A percentile compares a stretch with the other conserved stretches of the same genome.
Conservation (phyloP, 1,140 invertebrate species). For the Steinernema khuongi region DNA sequence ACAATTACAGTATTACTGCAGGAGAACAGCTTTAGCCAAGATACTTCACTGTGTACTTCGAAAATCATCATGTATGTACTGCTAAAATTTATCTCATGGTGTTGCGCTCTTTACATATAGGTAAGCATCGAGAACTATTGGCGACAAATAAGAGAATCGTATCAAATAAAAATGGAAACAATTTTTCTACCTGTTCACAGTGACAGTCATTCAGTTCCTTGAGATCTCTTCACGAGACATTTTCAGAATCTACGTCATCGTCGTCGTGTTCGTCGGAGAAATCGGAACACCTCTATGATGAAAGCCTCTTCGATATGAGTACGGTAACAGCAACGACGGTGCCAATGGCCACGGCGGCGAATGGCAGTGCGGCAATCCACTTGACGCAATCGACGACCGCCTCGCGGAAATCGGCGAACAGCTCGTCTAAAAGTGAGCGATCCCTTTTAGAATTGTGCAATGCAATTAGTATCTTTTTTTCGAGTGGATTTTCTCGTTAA, state of each 20-base stretch:
- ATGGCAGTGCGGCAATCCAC: neutral
- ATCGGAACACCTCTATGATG: slow-evolving; percentile 5
- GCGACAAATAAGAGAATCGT: too few relatives aligned
- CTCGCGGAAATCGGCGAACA: neutral
- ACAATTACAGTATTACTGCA: too few relatives aligned
- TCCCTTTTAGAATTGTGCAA: neutral
- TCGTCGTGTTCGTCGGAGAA: slow-evolving; percentile 2
- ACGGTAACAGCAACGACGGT: neutral
- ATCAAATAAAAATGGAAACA: too few relatives aligned
- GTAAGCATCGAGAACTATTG: too few relatives aligned
- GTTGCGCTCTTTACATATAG: too few relatives aligned
- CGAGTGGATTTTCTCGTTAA: neutral
- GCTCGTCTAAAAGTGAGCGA: slow-evolving; percentile 2
- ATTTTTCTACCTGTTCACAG: too few relatives aligned
- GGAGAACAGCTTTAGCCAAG: too few relatives aligned
- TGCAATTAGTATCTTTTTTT: slow-evolving; percentile 11
- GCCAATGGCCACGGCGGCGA: neutral
- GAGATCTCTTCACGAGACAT: too few relatives aligned
- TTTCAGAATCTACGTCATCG: neutral
- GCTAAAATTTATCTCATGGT: too few relatives aligned
- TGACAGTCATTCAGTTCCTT: too few relatives aligned
- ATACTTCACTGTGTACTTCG: too few relatives aligned
- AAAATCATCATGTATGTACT: too few relatives aligned
- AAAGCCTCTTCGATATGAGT: neutral
- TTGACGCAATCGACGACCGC: neutral